Conservation (phyloP, 2,888 invertebrate genomes). For the Endomychus coccineus region DNA sequence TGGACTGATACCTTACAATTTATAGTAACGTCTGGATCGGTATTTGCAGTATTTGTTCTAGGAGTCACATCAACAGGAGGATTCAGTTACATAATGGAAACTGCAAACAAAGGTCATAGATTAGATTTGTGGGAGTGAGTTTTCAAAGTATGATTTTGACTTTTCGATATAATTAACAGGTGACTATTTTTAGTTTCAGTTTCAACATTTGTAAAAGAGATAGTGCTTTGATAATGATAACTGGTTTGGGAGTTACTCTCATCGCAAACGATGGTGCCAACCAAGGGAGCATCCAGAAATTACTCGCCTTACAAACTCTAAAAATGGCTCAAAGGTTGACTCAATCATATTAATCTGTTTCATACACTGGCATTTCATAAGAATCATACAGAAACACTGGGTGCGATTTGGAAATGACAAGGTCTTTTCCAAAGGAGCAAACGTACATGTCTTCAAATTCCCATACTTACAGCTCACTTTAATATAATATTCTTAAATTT, state of each 20-base stretch:
- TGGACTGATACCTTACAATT: constrained; percentile 57
- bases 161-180: neutral
- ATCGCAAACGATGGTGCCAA: constrained; percentile 35
- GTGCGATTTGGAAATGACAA: too few species aligned
- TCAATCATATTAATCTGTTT: too few species aligned
- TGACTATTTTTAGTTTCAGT: constrained; percentile 48
- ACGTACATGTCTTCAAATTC: constrained; percentile 17
- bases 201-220: constrained; percentile 53
- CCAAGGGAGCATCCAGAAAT: constrained; percentile 44
- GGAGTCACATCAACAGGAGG: constrained; percentile 53
- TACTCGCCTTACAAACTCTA: constrained; percentile 16
- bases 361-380: too few species aligned
- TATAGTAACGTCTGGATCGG: constrained; percentile 49
- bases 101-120: constrained; percentile 49
- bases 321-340: too few species aligned
- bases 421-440: too few species aligned
- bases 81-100: constrained; percentile 50
- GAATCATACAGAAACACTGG: too few species aligned
- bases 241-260: constrained; percentile 50
- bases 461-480: too few species aligned
- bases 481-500: too few species aligned
- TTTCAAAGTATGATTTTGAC: neutral
- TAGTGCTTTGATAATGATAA: constrained; percentile 53
- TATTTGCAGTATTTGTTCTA: constrained; percentile 50
- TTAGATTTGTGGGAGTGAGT: constrained; percentile 56